Base-by-base conservation (phyloP, 2,888 invertebrate species). In the Nomada flava region DNA sequence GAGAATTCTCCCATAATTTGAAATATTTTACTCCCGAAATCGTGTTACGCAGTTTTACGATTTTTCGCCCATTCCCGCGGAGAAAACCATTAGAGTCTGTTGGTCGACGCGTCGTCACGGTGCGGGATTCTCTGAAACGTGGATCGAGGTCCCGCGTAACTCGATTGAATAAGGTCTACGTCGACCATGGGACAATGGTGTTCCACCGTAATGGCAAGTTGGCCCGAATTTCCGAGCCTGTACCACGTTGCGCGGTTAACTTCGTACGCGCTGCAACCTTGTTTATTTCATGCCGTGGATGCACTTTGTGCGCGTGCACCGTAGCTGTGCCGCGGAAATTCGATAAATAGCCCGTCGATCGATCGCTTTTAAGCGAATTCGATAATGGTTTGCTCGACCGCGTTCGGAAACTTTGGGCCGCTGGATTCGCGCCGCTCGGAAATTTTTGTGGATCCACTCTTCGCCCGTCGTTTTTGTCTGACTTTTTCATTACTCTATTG, bases 91-190 rank as follows among this genome's bases (percentile, higher is more conserved):
- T 42, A 20, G 2, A 10, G n/a, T 53, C 53, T 9, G 20, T 10
- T 10, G 11, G 26, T 50, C 26, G 15, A 26, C 47, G 47, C 47
- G 47, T 15, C 47, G 53, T 57, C 18, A 9, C 53, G 18, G 15
- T 26, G 11, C 5, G 42, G 63, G 63, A 13, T 26, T 2, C 47
- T 15, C 13, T 47, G 57, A 47, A 57, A 69, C 65, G 59, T 53
- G 68, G 64, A 50, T 72, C 76, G 72, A 73, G 84, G 62, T 70
- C 59, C 68, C 76, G 70, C 70, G 79, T 81, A 88, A 88, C 76
- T 86, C 84, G 84, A 82, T 88, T 84, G 85, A 83, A 86, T 80
- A 86, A 82, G 75, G 78, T 65, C 81, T 65, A 70, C 80, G 83
- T 84, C 70, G 82, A 60, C 75, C 71, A 69, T 82, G 81, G 84